Base-by-base conservation (phyloP, 1,140 invertebrate species). In the Ephestia elutella region DNA sequence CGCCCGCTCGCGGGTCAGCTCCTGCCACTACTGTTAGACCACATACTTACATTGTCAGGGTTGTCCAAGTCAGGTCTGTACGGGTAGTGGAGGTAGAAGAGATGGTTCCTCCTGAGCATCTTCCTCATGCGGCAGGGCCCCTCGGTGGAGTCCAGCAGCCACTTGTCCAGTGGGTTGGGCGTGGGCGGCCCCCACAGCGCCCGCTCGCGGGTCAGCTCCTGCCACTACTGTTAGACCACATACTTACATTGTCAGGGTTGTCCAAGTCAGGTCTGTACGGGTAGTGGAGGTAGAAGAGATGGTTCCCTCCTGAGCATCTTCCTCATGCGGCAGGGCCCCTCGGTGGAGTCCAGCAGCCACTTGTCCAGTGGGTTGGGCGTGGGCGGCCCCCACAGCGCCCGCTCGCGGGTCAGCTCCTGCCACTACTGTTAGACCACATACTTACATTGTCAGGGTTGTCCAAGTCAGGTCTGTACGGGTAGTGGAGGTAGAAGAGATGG, bases 71-170 rank as follows among this genome's bases (percentile, higher is more conserved):
- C 95, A 11, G 96, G 95, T 61, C 96, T 89, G 87, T 97, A 99
- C 0, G 98, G 97, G 90, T 99, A 99, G 80, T 98, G 96, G 60
- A 93, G 90, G 86, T 99, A 99, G 87, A 99, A 99, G 56, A 95
- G 80, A 54, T 96, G 94, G 89, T 99, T 99, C 66, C 94, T 93
- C 82, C 98, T 95, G 89, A 99, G 94, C 89, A 99, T 99, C 83
- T 99, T 99, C 48, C 98, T 90, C 96, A 99, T 99, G 62, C 98
- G 91, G 86, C 95, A 96, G 17, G 98, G 98, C 11, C 98, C 98
- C 90, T 99, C 98, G 3, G 98, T 99, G 89, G 96, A 96, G 82
- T 99, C 98, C 50, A 99, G 89, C 91, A 97, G 96, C 97, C 97
- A 99, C 86, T 99, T 99, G 75, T 98, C 96, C 7, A 99, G 91